Base-by-base conservation (phyloP, 2,113 vertebrate genomes). In the Galbula dea region DNA sequence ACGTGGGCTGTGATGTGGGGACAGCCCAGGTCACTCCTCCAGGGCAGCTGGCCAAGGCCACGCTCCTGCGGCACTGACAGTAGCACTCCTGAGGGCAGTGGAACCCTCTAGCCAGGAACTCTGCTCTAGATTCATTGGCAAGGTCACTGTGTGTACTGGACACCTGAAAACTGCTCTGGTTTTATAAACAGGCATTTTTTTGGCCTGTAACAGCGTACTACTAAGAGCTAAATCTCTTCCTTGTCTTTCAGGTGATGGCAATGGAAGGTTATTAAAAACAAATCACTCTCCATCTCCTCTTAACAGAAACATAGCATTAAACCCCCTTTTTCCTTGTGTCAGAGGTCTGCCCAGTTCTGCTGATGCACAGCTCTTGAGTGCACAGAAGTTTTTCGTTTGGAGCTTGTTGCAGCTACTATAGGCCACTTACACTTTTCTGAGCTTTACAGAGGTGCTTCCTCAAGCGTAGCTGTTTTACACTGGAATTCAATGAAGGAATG, bases 341-440 rank as follows among this genome's bases (percentile, higher is more conserved):
- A 61, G 86, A 85, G 75, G 63, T 58, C 69, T 59, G 76, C 65
- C 41, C 83, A 12, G 59, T 71, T 66, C 68, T 17, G 19, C 21
- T 32, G 79, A 32, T 52, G 75, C 49, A 1, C 45, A 36, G 77
- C 76, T 81, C 90, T n/a, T n/a, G 65, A 37, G 11, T 39, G 48
- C 0, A 0, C 68, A 37, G 52, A 86, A 76, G 48, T 22, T 83
- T 92, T 83, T 10, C 46, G 51, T 76, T 80, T 59, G 78, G 74
- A 89, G 67, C 86, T 85, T 76, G 49, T n/a, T 46, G 86, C 89
- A 65, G 62, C 52, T 71, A 49, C 69, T 39, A 2, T 36, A 80
- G 62, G 66, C 86, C 90, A 63, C 75, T 93, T 91, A 65, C 86
- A 93, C 94, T 90, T 95, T 89, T 37, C 72, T 57, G 80, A 72